phyloP scores from a whole-genome alignment of 2,113 vertebrate species.

The Chlamydotis undulata region DNA sequence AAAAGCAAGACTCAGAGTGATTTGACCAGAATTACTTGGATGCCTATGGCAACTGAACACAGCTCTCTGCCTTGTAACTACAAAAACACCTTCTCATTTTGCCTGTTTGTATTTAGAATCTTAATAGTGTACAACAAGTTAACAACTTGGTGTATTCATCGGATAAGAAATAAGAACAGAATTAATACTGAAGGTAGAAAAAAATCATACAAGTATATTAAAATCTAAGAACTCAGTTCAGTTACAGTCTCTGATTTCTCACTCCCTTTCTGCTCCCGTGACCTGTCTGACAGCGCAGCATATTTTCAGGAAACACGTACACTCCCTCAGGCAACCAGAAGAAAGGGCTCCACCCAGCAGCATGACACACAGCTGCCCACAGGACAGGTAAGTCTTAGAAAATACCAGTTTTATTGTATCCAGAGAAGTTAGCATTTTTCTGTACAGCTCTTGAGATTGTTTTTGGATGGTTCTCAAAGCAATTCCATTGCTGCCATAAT shows the following conservation, averaged over 20 bases:
- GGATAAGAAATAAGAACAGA: neutral
- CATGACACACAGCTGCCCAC: neutral
- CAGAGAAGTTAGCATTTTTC: neutral
- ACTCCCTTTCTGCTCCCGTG: neutral
- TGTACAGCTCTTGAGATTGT: neutral
- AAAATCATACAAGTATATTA: neutral
- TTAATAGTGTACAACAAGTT: neutral
- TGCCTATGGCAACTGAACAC: neutral
- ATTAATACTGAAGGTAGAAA: neutral
- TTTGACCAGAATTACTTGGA: neutral
- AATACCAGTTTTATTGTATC: neutral
- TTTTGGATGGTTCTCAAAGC: slow-evolving; percentile 54
- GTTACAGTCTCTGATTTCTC: neutral
- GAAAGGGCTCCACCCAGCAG: neutral
- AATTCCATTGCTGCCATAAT: slow-evolving; percentile 29
- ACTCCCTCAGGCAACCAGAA: neutral
- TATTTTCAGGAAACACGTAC: neutral
- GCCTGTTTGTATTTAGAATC: neutral
- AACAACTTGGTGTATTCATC: neutral
- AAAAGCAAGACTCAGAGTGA: neutral
- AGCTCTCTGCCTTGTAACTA: neutral
- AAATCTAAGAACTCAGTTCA: neutral
- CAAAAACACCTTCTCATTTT: neutral
- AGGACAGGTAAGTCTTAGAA: neutral
- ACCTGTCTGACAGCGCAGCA: neutral